Conservation (phyloP, 1,140 invertebrate species). For the Platyscapa corneri region DNA sequence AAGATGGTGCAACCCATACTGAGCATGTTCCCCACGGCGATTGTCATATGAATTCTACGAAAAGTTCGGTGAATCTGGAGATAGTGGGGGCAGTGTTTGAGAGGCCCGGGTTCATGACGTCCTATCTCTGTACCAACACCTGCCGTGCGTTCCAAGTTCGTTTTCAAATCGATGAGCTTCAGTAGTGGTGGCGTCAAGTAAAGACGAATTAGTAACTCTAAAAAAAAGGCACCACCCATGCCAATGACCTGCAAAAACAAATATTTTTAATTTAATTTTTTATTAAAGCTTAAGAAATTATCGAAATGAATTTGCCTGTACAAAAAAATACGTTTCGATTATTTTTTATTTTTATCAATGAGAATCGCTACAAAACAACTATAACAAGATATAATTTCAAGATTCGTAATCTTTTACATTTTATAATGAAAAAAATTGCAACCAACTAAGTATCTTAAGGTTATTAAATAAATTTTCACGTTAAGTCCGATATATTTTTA, state of each 20-base stretch:
- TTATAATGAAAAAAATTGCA: no score
- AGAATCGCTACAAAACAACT: no score
- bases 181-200: conserved; percentile 81
- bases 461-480: no score
- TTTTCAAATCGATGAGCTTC: conserved; percentile 80
- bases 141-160: conserved; percentile 80
- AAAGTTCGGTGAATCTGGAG: conserved; percentile 80
- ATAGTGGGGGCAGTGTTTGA: conserved; percentile 83
- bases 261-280: background rate
- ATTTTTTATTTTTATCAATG: no score
- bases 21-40: conserved; percentile 83
- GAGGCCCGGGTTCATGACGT: conserved; percentile 77
- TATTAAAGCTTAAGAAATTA: no score
- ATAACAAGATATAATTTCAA: no score
- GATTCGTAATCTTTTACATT: no score
- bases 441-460: no score
- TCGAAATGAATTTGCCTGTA: no score
- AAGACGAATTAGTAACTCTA: conserved; percentile 81
- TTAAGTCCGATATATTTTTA: no score
- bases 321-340: no score
- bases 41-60: conserved; percentile 79
- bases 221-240: conserved; percentile 80
- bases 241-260: conserved; percentile 76
- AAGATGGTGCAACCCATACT: conserved; percentile 82
- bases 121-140: conserved; percentile 84